Evolutionary conservation across 2,888 invertebrate species (phyloP).

Genomic region (Andrena bicolor): DNA sequence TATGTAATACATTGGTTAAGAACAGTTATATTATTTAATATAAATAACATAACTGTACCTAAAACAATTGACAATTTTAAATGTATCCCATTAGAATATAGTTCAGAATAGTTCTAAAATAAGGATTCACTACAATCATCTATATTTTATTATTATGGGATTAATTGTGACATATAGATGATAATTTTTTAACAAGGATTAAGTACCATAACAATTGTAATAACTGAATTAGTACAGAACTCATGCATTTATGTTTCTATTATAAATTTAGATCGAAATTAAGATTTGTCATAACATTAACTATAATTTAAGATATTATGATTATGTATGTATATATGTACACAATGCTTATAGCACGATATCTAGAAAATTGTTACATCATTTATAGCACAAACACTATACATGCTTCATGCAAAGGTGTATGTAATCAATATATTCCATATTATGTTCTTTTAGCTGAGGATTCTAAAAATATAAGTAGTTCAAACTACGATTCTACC

Average conservation of each 20-base stretch:
- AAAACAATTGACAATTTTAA: slow-evolving; percentile 4
- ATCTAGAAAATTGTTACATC: slow-evolving; percentile 12
- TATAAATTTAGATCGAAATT: slow-evolving; percentile 10
- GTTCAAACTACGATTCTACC: slow-evolving; percentile 9
- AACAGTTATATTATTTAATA: not conserved
- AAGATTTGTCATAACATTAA: not conserved
- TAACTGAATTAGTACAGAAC: slow-evolving; percentile 13
- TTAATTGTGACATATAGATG: not conserved
- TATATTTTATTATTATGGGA: not conserved
- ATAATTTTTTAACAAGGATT: slow-evolving; percentile 13
- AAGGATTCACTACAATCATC: not conserved
- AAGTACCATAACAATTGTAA: slow-evolving; percentile 8
- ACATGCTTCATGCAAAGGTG: slow-evolving; percentile 56
- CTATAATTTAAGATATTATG: not conserved
- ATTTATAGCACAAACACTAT: slow-evolving; percentile 18
- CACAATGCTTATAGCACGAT: not conserved
- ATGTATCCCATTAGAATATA: slow-evolving; percentile 2
- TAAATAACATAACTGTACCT: not conserved
- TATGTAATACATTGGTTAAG: slow-evolving; percentile 7
- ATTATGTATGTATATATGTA: slow-evolving; percentile 15
- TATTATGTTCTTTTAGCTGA: not conserved
- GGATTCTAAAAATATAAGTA: slow-evolving; percentile 12
- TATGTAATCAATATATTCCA: slow-evolving; percentile 21
- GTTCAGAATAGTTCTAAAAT: not conserved
- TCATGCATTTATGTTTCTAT: slow-evolving; percentile 21